Evolutionary conservation across 1,140 invertebrate genomes (phyloP).

Genomic region (Brachionus koreanus): DNA sequence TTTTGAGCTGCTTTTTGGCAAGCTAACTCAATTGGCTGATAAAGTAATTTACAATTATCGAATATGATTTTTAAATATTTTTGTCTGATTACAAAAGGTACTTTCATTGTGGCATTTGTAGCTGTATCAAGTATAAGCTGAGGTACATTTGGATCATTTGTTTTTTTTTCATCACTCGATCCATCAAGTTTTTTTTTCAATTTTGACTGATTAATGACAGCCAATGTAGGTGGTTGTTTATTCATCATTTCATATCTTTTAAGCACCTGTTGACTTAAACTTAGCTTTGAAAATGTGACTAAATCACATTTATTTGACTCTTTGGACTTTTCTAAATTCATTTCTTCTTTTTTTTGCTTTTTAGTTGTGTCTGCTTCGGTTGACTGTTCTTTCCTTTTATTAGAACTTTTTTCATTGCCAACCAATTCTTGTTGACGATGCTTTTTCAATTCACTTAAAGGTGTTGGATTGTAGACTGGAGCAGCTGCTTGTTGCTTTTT

Average conservation of each 20-base stretch:
- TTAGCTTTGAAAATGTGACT: slow-evolving; percentile 2
- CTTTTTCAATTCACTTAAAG: background rate
- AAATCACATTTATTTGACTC: slow-evolving; percentile 15
- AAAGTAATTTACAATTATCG: slow-evolving; percentile 11
- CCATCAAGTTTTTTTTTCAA: slow-evolving; percentile 22
- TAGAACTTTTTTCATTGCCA: background rate
- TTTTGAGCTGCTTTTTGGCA: slow-evolving; percentile 36
- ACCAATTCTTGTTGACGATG: background rate
- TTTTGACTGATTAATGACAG: background rate
- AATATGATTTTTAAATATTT: slow-evolving; percentile 32
- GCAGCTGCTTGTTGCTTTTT: slow-evolving; percentile 5
- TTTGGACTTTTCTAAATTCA: background rate
- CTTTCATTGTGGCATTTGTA: background rate
- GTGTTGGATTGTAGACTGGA: background rate
- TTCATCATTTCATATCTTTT: slow-evolving; percentile 42
- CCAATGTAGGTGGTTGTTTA: background rate
- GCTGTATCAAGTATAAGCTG: slow-evolving; percentile 10
- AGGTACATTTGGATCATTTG: background rate
- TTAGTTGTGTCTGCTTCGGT: background rate
- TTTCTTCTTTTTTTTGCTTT: background rate
- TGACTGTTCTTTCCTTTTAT: slow-evolving; percentile 3
- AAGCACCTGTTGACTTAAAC: slow-evolving; percentile 7
- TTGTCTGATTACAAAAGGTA: background rate
- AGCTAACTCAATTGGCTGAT: background rate
- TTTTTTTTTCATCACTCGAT: background rate